Conservation (phyloP, 2,797 vertebrate species). For the Octomys mimax region DNA sequence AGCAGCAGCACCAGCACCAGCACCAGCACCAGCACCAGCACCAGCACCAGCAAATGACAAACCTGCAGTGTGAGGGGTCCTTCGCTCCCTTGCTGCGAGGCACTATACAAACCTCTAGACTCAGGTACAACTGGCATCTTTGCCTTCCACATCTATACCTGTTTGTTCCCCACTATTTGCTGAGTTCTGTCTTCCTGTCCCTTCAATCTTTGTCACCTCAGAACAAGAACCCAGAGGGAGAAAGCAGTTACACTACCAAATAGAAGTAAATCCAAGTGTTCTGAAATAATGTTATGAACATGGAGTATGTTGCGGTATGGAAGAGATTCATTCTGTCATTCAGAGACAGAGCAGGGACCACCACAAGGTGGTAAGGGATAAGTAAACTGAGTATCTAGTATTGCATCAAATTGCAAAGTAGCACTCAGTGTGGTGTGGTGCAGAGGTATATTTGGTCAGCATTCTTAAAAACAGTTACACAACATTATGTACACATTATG, state of each 20-base stretch:
- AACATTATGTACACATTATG: too few relatives aligned
- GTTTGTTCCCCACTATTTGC: neutral
- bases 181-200: neutral
- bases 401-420: neutral
- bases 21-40: neutral
- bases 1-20: neutral
- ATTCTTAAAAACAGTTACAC: neutral
- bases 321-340: neutral
- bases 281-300: neutral
- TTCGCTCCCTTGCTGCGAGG: neutral
- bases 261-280: neutral
- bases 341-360: neutral
- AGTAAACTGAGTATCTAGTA: neutral
- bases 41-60: neutral
- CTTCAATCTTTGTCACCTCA: neutral
- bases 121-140: neutral
- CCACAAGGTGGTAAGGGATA: neutral
- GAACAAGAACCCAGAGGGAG: neutral
- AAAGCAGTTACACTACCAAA: neutral
- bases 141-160: neutral
- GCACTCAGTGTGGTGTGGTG: neutral
- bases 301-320: neutral
- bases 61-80: neutral
- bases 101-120: neutral
- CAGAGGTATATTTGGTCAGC: neutral